phyloP scores from a whole-genome alignment of 2,888 invertebrate species.

The Flexamia atlantica region DNA sequence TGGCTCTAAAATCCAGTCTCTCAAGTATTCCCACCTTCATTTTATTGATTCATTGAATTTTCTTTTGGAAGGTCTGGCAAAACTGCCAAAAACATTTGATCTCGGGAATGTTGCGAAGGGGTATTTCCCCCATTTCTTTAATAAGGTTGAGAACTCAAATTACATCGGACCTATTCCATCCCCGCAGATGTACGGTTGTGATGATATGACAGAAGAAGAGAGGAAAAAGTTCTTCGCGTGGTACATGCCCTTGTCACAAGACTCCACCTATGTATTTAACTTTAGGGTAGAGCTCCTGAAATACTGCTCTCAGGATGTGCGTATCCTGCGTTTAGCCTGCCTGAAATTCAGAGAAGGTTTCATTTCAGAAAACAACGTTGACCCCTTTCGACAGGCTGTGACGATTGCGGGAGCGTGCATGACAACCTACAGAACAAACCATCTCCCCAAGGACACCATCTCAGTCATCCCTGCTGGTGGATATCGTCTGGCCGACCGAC shows the following conservation, averaged over 20 bases:
- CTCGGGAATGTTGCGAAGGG: conserved; percentile 68
- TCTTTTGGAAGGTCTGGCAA: conserved; percentile 69
- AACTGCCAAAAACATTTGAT: conserved; percentile 70
- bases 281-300: conserved; percentile 70
- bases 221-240: conserved; percentile 68
- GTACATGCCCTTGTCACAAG: conserved; percentile 64
- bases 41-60: conserved; percentile 69
- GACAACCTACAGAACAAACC: conserved; percentile 14
- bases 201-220: conserved; percentile 67
- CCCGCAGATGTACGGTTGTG: conserved; percentile 8
- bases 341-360: conserved; percentile 44
- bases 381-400: conserved; percentile 33
- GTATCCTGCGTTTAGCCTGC: conserved; percentile 68
- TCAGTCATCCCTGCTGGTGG: conserved; percentile 36
- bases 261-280: conserved; percentile 17
- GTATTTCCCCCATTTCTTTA: conserved; percentile 67
- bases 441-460: background rate
- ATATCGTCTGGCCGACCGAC: conserved; percentile 16
- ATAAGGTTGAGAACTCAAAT: background rate
- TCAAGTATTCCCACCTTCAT: conserved; percentile 16
- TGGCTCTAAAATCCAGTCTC: conserved; percentile 14
- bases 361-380: conserved; percentile 27
- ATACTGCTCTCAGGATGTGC: conserved; percentile 69
- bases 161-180: conserved; percentile 17
- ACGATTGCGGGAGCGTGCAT: conserved; percentile 38